Conservation (phyloP, 92 coral and sea anemone species). For the Scolanthus callimorphus region DNA sequence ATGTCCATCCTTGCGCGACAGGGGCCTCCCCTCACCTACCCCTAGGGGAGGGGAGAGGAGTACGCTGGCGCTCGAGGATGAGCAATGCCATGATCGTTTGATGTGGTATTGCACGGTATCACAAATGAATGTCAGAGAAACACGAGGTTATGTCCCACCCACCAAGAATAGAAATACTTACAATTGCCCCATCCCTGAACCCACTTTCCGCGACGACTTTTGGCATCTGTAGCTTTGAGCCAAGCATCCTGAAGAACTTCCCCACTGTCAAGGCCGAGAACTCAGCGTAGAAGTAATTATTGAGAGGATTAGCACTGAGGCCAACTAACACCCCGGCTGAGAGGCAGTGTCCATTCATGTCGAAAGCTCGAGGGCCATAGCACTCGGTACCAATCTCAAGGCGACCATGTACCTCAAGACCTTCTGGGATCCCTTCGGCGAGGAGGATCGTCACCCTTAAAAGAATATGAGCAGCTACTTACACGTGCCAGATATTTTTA, state of each 20-base stretch:
- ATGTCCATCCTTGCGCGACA: too few species aligned
- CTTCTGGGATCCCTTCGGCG: conserved; percentile 66
- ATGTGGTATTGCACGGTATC: too few species aligned
- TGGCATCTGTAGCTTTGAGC: conserved; percentile 73
- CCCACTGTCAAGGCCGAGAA: conserved; percentile 62
- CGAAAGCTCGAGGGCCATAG: conserved; percentile 51
- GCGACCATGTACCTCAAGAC: conserved; percentile 55
- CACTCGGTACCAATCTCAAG: conserved; percentile 68
- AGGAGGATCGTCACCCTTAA: conserved; percentile 56
- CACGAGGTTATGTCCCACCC: too few species aligned
- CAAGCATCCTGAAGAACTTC: conserved; percentile 69
- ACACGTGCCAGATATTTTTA: too few species aligned
- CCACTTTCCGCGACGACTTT: conserved; percentile 67
- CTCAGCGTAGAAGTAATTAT: conserved; percentile 69
- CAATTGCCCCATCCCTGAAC: conserved; percentile 61
- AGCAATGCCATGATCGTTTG: too few species aligned
- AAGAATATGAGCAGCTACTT: too few species aligned
- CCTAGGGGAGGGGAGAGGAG: too few species aligned
- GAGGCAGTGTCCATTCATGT: conserved; percentile 57
- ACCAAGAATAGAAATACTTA: too few species aligned
- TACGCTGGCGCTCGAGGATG: too few species aligned
- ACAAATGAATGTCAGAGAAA: too few species aligned
- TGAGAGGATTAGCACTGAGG: conserved; percentile 52
- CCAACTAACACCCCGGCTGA: conserved; percentile 63
- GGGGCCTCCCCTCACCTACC: too few species aligned